Conservation (phyloP, 2,888 invertebrate genomes). For the Cosmopolites sordidus region DNA sequence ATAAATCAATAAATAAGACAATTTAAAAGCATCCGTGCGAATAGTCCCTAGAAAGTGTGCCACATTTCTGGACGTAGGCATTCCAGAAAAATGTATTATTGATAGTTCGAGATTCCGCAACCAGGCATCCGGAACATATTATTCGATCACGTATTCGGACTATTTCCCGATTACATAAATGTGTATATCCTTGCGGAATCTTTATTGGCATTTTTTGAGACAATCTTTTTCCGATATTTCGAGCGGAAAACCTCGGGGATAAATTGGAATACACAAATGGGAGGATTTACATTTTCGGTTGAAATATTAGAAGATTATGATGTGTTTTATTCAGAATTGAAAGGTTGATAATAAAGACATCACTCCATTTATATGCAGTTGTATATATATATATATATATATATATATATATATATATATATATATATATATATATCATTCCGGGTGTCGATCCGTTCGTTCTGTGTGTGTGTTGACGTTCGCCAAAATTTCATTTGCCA, state of each 20-base stretch:
- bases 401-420: too few species aligned
- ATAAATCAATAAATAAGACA: too few species aligned
- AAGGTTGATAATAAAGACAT: too few species aligned
- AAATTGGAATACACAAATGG: neutral
- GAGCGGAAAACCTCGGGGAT: neutral
- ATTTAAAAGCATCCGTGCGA: neutral
- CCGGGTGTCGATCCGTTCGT: too few species aligned
- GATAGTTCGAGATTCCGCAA: slow-evolving; percentile 4
- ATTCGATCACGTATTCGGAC: slow-evolving; percentile 9
- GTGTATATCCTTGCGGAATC: slow-evolving; percentile 9
- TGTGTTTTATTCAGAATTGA: too few species aligned
- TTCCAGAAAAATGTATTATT: slow-evolving; percentile 11
- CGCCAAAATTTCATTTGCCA: too few species aligned
- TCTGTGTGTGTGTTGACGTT: too few species aligned
- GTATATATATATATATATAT: too few species aligned
- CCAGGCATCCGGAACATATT: slow-evolving; percentile 10
- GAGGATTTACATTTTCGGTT: neutral
- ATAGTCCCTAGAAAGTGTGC: neutral
- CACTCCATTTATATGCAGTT: too few species aligned
- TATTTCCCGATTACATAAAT: slow-evolving; percentile 15
- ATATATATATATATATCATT: too few species aligned
- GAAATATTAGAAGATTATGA: too few species aligned
- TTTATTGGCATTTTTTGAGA: slow-evolving; percentile 11
- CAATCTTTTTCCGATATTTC: slow-evolving; percentile 11
- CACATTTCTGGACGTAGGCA: neutral